Percentiles rank a stretch among this genome's conserved stretches.
Evolutionary conservation across 2,113 vertebrate genomes (phyloP).

Genomic region (Tachysurus fulvidraco): DNA sequence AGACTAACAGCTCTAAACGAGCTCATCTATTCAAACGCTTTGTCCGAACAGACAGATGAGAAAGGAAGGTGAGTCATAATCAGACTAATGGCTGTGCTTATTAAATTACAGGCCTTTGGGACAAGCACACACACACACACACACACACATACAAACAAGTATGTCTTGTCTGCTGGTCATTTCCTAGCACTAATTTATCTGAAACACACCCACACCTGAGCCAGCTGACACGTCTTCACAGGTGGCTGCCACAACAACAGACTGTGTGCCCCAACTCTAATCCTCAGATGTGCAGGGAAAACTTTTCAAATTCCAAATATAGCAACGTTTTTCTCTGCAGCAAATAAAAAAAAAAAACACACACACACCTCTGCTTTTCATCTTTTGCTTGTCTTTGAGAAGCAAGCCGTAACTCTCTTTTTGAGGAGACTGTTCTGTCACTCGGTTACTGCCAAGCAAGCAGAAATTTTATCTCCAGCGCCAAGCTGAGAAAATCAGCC

Average conservation of each 20-base stretch:
- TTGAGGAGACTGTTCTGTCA: conserved; percentile 16
- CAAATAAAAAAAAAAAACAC: not conserved
- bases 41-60: conserved; percentile 26
- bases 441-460: conserved; percentile 36
- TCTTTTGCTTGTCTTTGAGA: conserved; percentile 33
- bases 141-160: conserved; percentile 21
- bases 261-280: conserved; percentile 2
- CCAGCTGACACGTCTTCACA: conserved; percentile 41
- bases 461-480: conserved; percentile 40
- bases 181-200: conserved; percentile 45
- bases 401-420: conserved; percentile 18
- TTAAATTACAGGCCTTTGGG: conserved; percentile 39
- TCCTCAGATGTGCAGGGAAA: not conserved
- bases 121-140: not conserved
- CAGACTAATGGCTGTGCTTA: conserved; percentile 47
- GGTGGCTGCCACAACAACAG: conserved; percentile 29
- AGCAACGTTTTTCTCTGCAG: not conserved
- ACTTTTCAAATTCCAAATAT: conserved; percentile 27
- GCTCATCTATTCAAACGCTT: conserved; percentile 31
- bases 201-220: conserved; percentile 45
- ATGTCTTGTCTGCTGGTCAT: conserved; percentile 38
- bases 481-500: conserved; percentile 39
- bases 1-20: conserved; percentile 22
- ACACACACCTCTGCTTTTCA: conserved; percentile 1
- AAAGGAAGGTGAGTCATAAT: conserved; percentile 45